phyloP scores from a whole-genome alignment of 2,797 vertebrate species.

The Dallia pectoralis region DNA sequence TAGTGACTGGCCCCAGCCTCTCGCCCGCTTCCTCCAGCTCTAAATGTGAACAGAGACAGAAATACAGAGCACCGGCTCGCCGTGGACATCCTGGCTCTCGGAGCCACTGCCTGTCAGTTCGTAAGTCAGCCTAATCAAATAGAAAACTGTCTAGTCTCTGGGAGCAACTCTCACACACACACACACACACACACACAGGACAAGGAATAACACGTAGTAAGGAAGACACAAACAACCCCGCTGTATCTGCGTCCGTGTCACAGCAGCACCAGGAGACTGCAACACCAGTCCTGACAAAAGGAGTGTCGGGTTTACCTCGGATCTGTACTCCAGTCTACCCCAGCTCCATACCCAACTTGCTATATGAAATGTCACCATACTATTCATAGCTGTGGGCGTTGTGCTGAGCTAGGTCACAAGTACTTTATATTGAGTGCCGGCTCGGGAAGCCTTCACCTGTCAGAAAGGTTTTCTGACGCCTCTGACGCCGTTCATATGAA shows the following conservation, averaged over 20 bases:
- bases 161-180: slow-evolving; percentile 6
- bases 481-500: slow-evolving; percentile 2
- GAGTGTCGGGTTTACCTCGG: not conserved
- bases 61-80: not conserved
- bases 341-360: slow-evolving; percentile 16
- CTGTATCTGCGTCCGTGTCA: not conserved
- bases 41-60: not conserved
- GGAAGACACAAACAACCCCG: not conserved
- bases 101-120: not conserved
- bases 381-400: not conserved
- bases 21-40: not conserved
- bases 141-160: slow-evolving; percentile 5
- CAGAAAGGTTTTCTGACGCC: not conserved
- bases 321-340: not conserved
- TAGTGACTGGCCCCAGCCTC: not conserved
- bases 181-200: not conserved
- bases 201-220: not conserved
- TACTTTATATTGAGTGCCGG: no score
- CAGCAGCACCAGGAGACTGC: not conserved
- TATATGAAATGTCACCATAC: not conserved
- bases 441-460: no score
- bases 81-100: not conserved
- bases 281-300: not conserved
- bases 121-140: not conserved
- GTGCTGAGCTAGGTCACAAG: not conserved